Base-by-base conservation (phyloP, 2,797 vertebrate genomes). In the Brachyalestes nurse region DNA sequence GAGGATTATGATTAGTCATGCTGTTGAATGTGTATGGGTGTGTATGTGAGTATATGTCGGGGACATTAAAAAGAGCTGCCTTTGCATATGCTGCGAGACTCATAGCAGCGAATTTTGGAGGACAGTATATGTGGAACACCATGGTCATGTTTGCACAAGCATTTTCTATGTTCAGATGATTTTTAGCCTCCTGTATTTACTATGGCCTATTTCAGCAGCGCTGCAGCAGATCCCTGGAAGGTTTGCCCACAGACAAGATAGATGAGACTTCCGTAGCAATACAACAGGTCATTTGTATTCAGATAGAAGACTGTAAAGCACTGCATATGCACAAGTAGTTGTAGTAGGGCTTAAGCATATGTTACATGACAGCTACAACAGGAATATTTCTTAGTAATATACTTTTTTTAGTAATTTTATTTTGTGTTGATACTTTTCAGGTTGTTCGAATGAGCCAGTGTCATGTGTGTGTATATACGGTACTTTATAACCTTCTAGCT, bases 1-100 rank as follows among this genome's bases (percentile, higher is more conserved):
- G 28, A n/a, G 23, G 28, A 57, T 79, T 81, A 71, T 66, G 64
- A 76, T 79, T 75, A 78, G 82, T 75, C 78, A 69, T 81, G 77
- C 57, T 21, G 40, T 71, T 58, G 55, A 38, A 57, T 80, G 72
- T 58, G 58, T 42, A 53, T 47, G 23, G 62, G 72, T 45, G 73
- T 69, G 67, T 57, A 75, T 64, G 23, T 79, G 14, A 45, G 51
- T 49, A 23, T 2, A 49, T 42, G 62, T 49, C 47, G 38, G 80
- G 45, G 61, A 67, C 55, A 75, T 77, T 61, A 21, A 16, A 75
- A 76, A 81, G 74, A 80, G 72, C 77, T 82, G 78, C 53, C 17
- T 72, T 61, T 58, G 79, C 75, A 77, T 61, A 74, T 81, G 62
- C 34, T 83, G 78, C 67, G 81, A 77, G 53, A 72, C 77, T 62